Evolutionary conservation across 1,140 invertebrate genomes (phyloP), one percentile per base, ranked within the genome.

Genomic region (Polyergus mexicanus): DNA sequence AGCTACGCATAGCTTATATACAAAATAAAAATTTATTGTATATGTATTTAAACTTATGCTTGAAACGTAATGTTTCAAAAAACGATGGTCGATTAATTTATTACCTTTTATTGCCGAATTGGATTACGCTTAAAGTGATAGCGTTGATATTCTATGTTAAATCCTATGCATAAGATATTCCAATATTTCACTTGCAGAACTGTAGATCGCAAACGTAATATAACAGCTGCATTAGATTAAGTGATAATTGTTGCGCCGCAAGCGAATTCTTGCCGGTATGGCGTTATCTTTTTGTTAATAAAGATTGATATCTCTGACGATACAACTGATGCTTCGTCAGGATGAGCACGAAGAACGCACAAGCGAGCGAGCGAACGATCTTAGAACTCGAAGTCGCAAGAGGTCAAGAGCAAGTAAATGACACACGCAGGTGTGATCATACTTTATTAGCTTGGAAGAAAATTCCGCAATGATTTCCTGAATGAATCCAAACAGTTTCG

Each of bases 321-420:
- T 77, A 16, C 6, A 58, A 84, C 62, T 75, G 19, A 65, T 51
- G 68, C 77, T 63, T 62, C 62, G 69, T 65, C 68, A 87, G 58
- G 58, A 62, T 68, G 51, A 51, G 78, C 35, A 71, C 22, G 63
- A 66, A 47, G 41, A 77, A 66, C 60, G 83, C 51, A 28, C 5
- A 76, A 65, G 47, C 35, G 35, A 56, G 8, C 28, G 32, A 66
- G 32, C 28, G 58, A 74, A n/a, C n/a, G 51, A 32, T 81, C 83
- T 89, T 60, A 62, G 69, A 87, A 72, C 75, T 19, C 63, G 78
- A 76, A 84, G 86, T 90, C 84, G 86, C 69, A 75, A 81, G 86
- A 90, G 88, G 89, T 90, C 89, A 91, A 91, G 90, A 89, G 87
- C 86, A 90, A 88, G 84, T 88, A 84, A 90, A 87, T 66, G 87